Evolutionary conservation across 2,888 invertebrate genomes (phyloP).

Genomic region (Masnerella sp.): DNA sequence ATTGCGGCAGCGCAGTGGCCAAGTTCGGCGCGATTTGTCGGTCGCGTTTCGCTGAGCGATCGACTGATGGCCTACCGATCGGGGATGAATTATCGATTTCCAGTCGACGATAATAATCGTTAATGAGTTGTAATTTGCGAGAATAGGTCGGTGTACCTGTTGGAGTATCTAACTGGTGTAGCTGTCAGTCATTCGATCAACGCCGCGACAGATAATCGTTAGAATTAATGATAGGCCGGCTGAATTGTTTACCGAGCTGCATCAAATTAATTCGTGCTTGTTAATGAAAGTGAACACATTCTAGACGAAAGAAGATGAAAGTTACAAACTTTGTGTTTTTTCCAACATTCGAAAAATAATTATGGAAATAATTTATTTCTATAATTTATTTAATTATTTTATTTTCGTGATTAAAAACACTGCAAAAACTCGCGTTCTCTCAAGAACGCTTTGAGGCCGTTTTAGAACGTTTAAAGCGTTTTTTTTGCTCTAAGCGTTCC

Average conservation of each 20-base stretch:
- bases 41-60: constrained; percentile 30
- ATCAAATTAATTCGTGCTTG: not conserved
- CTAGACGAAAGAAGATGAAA: not conserved
- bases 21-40: constrained; percentile 53
- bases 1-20: constrained; percentile 53
- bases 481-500: too few species aligned
- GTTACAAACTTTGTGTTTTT: too few species aligned
- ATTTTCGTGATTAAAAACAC: too few species aligned
- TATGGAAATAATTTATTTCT: too few species aligned
- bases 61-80: constrained; percentile 48
- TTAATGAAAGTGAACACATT: not conserved
- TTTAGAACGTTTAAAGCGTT: too few species aligned
- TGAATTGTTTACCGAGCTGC: not conserved
- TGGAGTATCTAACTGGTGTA: constrained; percentile 7
- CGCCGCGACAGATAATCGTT: constrained; percentile 2
- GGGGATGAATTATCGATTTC: constrained; percentile 64
- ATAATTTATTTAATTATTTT: too few species aligned
- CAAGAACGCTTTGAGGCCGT: too few species aligned
- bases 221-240: not conserved
- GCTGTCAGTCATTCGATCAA: constrained; percentile 25
- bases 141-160: constrained; percentile 36
- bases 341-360: too few species aligned
- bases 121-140: constrained; percentile 63
- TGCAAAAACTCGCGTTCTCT: too few species aligned
- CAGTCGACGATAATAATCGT: constrained; percentile 63